These are phyloP conservation scores for Physocephala rufipes DNA, from an alignment of 2,888 invertebrate species.

Conservation along the genomic window DNA sequence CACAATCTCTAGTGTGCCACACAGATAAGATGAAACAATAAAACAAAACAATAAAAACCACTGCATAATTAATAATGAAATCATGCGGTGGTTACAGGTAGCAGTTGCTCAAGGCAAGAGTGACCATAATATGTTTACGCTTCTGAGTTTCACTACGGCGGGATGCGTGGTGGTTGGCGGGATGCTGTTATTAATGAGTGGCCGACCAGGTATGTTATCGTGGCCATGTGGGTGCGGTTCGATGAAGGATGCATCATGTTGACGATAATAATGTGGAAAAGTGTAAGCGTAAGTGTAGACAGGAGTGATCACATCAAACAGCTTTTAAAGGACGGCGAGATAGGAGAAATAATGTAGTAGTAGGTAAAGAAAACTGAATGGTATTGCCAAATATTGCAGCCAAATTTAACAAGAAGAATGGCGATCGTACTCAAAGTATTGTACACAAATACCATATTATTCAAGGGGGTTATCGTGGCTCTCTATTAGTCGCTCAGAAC, in stretches of 20 bases:
- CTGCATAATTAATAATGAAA: slow-evolving; percentile 33
- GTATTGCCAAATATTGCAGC: no score
- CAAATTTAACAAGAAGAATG: no score
- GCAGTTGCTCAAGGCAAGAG: slow-evolving; percentile 9
- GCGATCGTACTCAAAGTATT: no score
- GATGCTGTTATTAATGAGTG: slow-evolving; percentile 21
- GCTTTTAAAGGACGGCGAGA: no score
- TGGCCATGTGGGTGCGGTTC: slow-evolving; percentile 37
- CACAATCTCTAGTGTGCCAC: neutral
- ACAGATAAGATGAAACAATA: neutral
- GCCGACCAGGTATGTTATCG: slow-evolving; percentile 12
- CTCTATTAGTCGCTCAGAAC: no score
- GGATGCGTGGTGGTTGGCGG: no score
- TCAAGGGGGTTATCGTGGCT: no score
- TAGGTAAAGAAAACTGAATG: no score
- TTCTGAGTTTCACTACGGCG: slow-evolving; percentile 20
- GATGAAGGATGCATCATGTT: slow-evolving; percentile 46
- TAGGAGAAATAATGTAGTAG: no score
- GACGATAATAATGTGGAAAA: neutral
- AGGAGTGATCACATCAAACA: no score
- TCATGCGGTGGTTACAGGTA: slow-evolving; percentile 32
- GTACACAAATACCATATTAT: no score
- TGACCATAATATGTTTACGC: neutral
- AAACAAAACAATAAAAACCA: slow-evolving; percentile 14
- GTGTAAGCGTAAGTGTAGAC: neutral